Evolutionary conservation across 2,888 invertebrate genomes (phyloP).

Genomic region (Phyllotreta cruciferae): DNA sequence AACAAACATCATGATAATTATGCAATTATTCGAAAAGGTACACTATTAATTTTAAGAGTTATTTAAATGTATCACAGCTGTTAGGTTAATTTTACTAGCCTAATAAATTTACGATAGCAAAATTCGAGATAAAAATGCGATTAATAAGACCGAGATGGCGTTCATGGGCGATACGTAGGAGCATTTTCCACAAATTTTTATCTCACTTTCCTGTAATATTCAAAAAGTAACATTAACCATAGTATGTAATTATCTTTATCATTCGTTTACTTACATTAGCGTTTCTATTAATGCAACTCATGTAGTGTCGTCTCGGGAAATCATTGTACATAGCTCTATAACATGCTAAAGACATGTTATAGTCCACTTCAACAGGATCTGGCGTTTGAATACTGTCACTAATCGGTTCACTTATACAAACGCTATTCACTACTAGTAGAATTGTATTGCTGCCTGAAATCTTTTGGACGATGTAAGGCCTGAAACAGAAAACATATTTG

Average conservation of each 20-base stretch:
- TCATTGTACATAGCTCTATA: conserved; percentile 60
- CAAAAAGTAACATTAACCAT: no score
- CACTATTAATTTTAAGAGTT: conserved; percentile 20
- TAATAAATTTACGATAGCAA: conserved; percentile 28
- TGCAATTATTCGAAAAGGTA: conserved; percentile 10
- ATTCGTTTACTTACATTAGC: conserved; percentile 68
- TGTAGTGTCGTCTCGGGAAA: conserved; percentile 72
- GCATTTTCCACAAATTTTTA: conserved; percentile 70
- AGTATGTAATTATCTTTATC: no score
- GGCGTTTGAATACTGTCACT: conserved; percentile 46
- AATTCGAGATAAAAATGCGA: conserved; percentile 29
- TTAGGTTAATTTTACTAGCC: conserved; percentile 28
- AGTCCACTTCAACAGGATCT: conserved; percentile 54
- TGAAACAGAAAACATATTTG: conserved; percentile 38
- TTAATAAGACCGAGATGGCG: conserved; percentile 29
- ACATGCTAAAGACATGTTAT: conserved; percentile 61
- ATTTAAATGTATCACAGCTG: conserved; percentile 39
- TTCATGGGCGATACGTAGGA: conserved; percentile 44
- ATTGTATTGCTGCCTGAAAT: conserved; percentile 83
- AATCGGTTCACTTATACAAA: conserved; percentile 60
- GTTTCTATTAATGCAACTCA: conserved; percentile 79
- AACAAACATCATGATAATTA: conserved; percentile 14
- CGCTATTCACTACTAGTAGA: conserved; percentile 75
- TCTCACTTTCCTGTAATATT: conserved; percentile 69
- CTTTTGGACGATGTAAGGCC: conserved; percentile 78